These are phyloP conservation scores for Hipparchia sbordonii DNA, from an alignment of 2,888 invertebrate species.

Conservation along the genomic window DNA sequence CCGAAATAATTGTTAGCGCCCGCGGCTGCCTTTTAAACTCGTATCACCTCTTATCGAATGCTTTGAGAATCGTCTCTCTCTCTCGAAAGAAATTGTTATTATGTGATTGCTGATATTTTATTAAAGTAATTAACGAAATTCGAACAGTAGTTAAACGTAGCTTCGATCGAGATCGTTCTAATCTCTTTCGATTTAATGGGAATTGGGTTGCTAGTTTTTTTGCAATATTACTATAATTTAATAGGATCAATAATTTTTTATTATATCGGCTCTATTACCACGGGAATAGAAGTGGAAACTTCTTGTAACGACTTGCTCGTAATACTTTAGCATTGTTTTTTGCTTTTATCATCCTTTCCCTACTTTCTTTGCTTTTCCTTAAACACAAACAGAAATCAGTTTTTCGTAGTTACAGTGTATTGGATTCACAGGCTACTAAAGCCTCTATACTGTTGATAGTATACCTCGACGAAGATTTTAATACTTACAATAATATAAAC, in stretches of 20 bases:
- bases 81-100: slow-evolving; percentile 17
- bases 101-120: slow-evolving; percentile 21
- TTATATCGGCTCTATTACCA: background rate
- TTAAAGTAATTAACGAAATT: slow-evolving; percentile 7
- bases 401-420: too few species aligned
- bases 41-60: slow-evolving; percentile 10
- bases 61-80: slow-evolving; percentile 14
- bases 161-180: slow-evolving; percentile 12
- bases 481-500: too few species aligned
- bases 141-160: slow-evolving; percentile 2
- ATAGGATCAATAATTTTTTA: background rate
- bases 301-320: background rate
- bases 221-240: background rate
- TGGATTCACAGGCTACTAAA: too few species aligned
- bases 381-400: too few species aligned
- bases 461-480: too few species aligned
- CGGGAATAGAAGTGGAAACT: background rate
- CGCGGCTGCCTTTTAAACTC: slow-evolving; percentile 44
- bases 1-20: slow-evolving; percentile 62
- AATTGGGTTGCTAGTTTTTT: slow-evolving; percentile 8
- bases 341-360: background rate
- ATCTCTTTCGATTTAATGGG: slow-evolving; percentile 11
- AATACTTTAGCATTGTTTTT: background rate
- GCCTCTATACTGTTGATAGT: too few species aligned
- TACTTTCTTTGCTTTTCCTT: too few species aligned